Evolutionary conservation across 1,140 invertebrate genomes (phyloP).

Genomic region (Macrobrachium nipponense): DNA sequence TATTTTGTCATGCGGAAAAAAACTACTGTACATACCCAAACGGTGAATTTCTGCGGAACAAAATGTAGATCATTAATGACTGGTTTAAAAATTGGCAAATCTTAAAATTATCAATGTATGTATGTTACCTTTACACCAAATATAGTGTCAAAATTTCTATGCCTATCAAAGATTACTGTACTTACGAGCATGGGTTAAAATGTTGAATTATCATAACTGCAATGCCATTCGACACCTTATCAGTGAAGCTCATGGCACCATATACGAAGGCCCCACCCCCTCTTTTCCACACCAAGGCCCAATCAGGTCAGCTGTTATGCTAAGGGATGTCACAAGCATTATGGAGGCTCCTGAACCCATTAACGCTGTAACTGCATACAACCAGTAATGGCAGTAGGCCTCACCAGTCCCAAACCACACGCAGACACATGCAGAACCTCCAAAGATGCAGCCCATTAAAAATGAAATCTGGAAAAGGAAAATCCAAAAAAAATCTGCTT

Average conservation of each 20-base stretch:
- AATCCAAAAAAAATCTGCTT: no score
- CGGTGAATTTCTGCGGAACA: no score
- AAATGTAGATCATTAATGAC: no score
- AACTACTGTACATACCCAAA: no score
- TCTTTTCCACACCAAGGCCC: constrained; percentile 86
- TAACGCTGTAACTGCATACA: constrained; percentile 81
- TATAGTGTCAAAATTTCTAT: no score
- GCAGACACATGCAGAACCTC: constrained; percentile 25
- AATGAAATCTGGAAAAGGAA: constrained; percentile 48
- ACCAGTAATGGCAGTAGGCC: constrained; percentile 75
- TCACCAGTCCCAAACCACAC: constrained; percentile 71
- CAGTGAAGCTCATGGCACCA: constrained; percentile 94
- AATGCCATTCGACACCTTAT: constrained; percentile 90
- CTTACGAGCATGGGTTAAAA: constrained; percentile 59
- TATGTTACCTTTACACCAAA: no score
- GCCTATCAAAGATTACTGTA: not conserved
- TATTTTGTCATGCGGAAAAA: no score
- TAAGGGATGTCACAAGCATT: constrained; percentile 89
- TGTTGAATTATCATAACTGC: constrained; percentile 86
- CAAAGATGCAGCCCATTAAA: constrained; percentile 51
- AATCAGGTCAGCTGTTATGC: constrained; percentile 90
- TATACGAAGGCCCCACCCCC: constrained; percentile 90
- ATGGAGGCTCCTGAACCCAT: constrained; percentile 86
- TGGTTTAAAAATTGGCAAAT: no score
- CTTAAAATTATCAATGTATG: no score